Evolutionary conservation across 2,888 invertebrate genomes (phyloP).

Genomic region (Pristionchus japonicus): DNA sequence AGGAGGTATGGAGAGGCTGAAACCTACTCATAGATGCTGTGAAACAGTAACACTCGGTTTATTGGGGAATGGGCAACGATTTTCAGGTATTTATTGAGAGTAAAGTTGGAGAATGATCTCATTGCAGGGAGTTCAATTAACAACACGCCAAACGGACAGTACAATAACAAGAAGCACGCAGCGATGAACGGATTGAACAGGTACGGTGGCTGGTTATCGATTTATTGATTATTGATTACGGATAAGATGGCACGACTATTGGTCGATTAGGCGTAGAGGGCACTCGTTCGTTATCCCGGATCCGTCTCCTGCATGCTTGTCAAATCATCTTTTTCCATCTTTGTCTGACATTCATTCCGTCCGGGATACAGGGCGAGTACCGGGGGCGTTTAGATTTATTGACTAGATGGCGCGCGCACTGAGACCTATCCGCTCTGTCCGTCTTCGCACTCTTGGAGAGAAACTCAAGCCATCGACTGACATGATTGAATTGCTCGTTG

Average conservation of each 20-base stretch:
- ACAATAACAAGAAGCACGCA: slow-evolving; percentile 44
- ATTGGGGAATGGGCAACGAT: too few species aligned
- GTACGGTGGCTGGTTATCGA: slow-evolving; percentile 12
- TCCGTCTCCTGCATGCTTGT: too few species aligned
- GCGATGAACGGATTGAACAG: slow-evolving; percentile 43
- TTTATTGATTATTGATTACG: background rate
- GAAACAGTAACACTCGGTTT: too few species aligned
- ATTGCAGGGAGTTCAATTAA: slow-evolving; percentile 20
- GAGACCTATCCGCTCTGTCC: background rate
- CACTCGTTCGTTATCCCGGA: background rate
- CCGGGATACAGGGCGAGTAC: background rate
- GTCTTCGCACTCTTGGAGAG: background rate
- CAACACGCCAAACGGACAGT: slow-evolving; percentile 29
- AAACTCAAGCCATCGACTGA: slow-evolving; percentile 13
- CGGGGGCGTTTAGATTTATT: background rate
- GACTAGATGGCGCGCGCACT: background rate
- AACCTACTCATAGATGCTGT: too few species aligned
- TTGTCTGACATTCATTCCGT: background rate
- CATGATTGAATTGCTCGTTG: background rate
- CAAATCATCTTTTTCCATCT: too few species aligned
- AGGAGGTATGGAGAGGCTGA: background rate
- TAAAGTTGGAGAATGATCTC: too few species aligned
- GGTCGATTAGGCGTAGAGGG: background rate
- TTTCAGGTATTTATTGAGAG: background rate
- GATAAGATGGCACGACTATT: background rate